Percentiles rank a stretch among this genome's conserved stretches.
Evolutionary conservation across 2,113 vertebrate genomes (phyloP).

Genomic region (Theristicus caerulescens): DNA sequence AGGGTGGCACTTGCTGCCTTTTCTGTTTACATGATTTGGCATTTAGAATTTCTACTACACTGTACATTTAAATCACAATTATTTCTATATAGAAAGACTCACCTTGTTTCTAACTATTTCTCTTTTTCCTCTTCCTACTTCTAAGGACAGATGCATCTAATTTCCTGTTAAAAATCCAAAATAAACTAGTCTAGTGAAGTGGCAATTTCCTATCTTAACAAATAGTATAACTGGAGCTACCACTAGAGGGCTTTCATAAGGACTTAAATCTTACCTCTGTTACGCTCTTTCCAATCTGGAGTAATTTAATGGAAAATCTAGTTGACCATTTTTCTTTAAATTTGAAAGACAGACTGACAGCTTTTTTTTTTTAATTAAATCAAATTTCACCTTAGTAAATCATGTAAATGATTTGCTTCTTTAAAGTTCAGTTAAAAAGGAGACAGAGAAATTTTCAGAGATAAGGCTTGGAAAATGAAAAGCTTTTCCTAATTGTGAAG

Average conservation of each 20-base stretch:
- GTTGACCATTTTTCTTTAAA: neutral
- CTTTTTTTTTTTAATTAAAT: neutral
- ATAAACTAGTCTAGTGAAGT: neutral
- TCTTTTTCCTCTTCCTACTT: neutral
- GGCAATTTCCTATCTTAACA: neutral
- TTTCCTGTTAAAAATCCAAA: neutral
- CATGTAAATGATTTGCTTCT: neutral
- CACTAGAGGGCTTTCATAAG: slow-evolving; percentile 26
- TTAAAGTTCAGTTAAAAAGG: neutral
- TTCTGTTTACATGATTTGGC: neutral
- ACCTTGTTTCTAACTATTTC: neutral
- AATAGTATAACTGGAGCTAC: neutral
- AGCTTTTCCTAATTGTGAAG: neutral
- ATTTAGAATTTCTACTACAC: neutral
- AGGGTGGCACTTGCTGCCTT: neutral
- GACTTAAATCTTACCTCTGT: neutral
- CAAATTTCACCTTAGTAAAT: neutral
- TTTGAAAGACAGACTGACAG: neutral
- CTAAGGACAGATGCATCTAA: neutral
- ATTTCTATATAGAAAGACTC: neutral
- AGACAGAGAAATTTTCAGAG: neutral
- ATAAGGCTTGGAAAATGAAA: neutral
- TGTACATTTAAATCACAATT: neutral
- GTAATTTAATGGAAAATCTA: neutral
- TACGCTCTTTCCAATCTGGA: neutral